phyloP scores from a whole-genome alignment of 2,797 vertebrate species.

The Acomys russatus region DNA sequence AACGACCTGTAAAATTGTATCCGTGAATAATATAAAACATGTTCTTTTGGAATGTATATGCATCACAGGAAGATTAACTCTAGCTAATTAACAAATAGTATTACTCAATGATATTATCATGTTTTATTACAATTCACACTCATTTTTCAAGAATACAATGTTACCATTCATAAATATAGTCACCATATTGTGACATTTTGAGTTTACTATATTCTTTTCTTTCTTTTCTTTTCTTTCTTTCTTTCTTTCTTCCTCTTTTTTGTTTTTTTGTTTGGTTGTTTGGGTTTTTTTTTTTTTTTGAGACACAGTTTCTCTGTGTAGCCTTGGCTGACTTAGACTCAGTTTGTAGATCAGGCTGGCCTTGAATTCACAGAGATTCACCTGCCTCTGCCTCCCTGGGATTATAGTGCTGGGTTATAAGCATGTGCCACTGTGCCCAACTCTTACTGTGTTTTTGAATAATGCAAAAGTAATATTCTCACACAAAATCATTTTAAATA shows the following conservation, averaged over 20 bases:
- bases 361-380: no score
- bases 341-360: no score
- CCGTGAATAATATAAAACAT: not conserved
- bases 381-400: no score
- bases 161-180: not conserved
- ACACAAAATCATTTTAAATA: not conserved
- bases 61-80: not conserved
- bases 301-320: no score
- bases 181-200: not conserved
- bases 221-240: no score
- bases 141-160: not conserved
- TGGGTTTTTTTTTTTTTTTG: no score
- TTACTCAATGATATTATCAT: not conserved
- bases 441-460: not conserved
- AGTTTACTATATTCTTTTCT: not conserved
- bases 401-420: no score
- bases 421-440: no score
- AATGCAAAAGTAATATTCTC: not conserved
- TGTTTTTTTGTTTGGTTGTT: no score
- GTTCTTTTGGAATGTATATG: not conserved
- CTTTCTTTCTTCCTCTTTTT: no score
- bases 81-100: not conserved
- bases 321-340: no score
- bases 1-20: not conserved
- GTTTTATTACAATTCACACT: not conserved